Evolutionary conservation across 1,140 invertebrate species (phyloP).

Genomic region (Plutomurus gul): DNA sequence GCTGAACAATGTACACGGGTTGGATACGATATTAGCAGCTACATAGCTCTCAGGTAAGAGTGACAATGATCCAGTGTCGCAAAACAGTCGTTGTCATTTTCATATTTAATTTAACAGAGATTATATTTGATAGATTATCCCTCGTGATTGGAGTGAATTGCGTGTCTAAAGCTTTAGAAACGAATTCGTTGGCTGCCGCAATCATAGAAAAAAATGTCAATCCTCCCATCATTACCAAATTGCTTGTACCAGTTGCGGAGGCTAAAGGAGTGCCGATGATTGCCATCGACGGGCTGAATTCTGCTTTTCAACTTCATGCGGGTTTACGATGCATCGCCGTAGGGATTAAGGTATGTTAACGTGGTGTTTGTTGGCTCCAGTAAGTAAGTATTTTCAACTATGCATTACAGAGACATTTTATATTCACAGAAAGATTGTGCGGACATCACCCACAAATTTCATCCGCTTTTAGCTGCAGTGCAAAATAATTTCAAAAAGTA

Average conservation of each 20-base stretch:
- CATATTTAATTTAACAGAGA: not conserved
- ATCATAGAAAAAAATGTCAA: conserved; percentile 51
- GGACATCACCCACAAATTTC: not conserved
- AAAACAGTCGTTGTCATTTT: not conserved
- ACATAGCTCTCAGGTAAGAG: conserved; percentile 11
- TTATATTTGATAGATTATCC: conserved; percentile 15
- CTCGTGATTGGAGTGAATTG: conserved; percentile 50
- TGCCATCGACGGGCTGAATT: conserved; percentile 42
- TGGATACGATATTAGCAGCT: conserved; percentile 33
- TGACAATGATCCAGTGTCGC: not conserved
- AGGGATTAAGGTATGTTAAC: conserved; percentile 50
- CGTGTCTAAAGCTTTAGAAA: conserved; percentile 43
- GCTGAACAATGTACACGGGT: not conserved
- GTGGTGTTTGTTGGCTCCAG: too few species aligned
- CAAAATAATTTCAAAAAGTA: not conserved
- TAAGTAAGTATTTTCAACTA: too few species aligned
- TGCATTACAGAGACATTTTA: not conserved
- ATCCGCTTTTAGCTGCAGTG: not conserved
- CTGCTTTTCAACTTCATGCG: not conserved
- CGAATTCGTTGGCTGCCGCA: conserved; percentile 36
- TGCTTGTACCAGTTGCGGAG: conserved; percentile 48
- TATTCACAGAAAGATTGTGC: not conserved
- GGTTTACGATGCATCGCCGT: conserved; percentile 50
- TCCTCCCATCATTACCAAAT: conserved; percentile 51
- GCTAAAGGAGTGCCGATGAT: conserved; percentile 46